Evolutionary conservation across 2,888 invertebrate species (phyloP).

Genomic region (Mystacides longicornis): DNA sequence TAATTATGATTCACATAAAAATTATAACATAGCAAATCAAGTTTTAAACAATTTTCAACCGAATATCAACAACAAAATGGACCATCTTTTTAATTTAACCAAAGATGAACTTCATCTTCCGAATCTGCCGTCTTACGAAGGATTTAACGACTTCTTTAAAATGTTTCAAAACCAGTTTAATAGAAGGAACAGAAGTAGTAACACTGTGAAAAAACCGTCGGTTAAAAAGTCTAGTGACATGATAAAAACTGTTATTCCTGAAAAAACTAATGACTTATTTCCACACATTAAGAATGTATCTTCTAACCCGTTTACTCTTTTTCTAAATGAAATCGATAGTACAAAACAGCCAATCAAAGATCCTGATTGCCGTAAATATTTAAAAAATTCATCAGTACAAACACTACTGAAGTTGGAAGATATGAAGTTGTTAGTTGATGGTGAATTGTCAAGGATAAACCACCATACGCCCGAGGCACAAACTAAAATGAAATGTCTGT

Average conservation of each 20-base stretch:
- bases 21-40: conserved; percentile 1
- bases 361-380: not conserved
- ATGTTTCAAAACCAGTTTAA: not conserved
- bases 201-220: not conserved
- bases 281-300: too few relatives aligned
- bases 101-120: too few relatives aligned
- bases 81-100: too few relatives aligned
- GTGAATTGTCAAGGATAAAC: not conserved
- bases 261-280: too few relatives aligned
- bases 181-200: not conserved
- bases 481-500: not conserved
- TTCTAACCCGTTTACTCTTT: too few relatives aligned
- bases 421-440: not conserved
- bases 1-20: conserved; percentile 7
- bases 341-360: too few relatives aligned
- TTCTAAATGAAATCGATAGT: too few relatives aligned
- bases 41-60: not conserved
- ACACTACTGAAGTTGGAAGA: not conserved
- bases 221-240: not conserved
- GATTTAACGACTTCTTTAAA: not conserved
- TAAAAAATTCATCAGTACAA: conserved; percentile 7
- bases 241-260: not conserved
- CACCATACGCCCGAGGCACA: not conserved
- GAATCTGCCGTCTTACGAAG: too few relatives aligned
- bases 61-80: not conserved